Evolutionary conservation across 1,140 invertebrate genomes (phyloP).

Genomic region (Sminthurinus signatus): DNA sequence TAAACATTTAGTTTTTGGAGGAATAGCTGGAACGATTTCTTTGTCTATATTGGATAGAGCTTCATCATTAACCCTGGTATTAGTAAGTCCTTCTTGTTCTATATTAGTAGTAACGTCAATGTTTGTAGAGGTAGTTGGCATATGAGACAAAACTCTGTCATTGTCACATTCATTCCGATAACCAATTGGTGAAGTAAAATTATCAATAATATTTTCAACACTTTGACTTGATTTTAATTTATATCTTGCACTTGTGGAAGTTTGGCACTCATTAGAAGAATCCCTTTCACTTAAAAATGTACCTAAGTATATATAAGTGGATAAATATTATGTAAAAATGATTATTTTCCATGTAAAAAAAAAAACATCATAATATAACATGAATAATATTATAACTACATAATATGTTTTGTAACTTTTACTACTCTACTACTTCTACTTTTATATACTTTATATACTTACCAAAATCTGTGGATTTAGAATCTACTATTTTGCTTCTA

Average conservation of each 20-base stretch:
- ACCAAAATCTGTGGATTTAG: constrained; percentile 34
- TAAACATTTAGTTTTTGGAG: constrained; percentile 20
- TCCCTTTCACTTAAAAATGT: neutral
- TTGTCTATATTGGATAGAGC: no score
- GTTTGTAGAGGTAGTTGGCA: neutral
- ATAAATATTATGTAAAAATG: no score
- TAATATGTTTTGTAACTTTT: neutral
- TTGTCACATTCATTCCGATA: constrained; percentile 5
- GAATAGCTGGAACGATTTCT: neutral
- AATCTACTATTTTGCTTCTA: constrained; percentile 29
- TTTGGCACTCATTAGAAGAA: neutral
- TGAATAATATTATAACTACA: neutral
- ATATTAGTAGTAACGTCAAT: no score
- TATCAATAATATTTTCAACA: constrained; percentile 21
- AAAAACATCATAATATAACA: neutral
- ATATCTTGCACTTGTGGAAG: constrained; percentile 3
- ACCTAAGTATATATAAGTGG: no score
- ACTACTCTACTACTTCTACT: no score
- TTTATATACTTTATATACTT: no score
- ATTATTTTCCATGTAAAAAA: no score
- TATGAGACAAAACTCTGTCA: neutral
- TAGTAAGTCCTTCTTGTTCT: no score
- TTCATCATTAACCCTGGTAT: no score
- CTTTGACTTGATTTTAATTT: constrained; percentile 23
- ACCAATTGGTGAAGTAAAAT: constrained; percentile 8